These are phyloP conservation scores for Synchiropus splendidus DNA, from an alignment of 2,113 vertebrate species.

Conservation along the genomic window DNA sequence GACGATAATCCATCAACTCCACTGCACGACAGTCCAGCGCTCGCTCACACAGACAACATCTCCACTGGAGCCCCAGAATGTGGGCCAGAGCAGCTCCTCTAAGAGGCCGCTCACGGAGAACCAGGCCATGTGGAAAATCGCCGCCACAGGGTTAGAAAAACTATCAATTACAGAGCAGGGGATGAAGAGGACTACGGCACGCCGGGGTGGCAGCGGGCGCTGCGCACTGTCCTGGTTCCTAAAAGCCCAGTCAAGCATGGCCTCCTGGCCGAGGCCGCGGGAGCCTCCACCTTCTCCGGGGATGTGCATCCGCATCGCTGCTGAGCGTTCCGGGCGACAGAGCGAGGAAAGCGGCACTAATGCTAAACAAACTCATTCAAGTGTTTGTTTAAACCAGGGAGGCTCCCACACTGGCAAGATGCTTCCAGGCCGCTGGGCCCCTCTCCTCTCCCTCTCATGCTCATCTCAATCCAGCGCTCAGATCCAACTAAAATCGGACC, in stretches of 20 bases:
- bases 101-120: conserved; percentile 46
- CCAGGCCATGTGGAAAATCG: conserved; percentile 64
- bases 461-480: too few relatives aligned
- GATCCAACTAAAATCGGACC: too few relatives aligned
- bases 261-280: not conserved
- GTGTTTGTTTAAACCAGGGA: conserved; percentile 45
- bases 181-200: conserved; percentile 48
- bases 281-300: conserved; percentile 1
- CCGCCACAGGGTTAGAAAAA: conserved; percentile 54
- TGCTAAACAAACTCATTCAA: conserved; percentile 60
- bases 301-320: conserved; percentile 12
- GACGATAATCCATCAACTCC: conserved; percentile 53
- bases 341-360: conserved; percentile 58
- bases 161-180: conserved; percentile 57
- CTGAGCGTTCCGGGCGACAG: conserved; percentile 30
- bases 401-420: too few relatives aligned
- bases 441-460: too few relatives aligned
- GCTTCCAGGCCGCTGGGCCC: too few relatives aligned
- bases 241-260: not conserved
- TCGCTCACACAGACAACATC: too few relatives aligned
- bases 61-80: conserved; percentile 35
- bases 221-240: not conserved
- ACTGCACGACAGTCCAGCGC: too few relatives aligned
- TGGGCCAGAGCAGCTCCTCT: conserved; percentile 34
- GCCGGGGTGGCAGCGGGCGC: conserved; percentile 14